Conservation (phyloP, 2,113 vertebrate species). For the Menidia beryllina region DNA sequence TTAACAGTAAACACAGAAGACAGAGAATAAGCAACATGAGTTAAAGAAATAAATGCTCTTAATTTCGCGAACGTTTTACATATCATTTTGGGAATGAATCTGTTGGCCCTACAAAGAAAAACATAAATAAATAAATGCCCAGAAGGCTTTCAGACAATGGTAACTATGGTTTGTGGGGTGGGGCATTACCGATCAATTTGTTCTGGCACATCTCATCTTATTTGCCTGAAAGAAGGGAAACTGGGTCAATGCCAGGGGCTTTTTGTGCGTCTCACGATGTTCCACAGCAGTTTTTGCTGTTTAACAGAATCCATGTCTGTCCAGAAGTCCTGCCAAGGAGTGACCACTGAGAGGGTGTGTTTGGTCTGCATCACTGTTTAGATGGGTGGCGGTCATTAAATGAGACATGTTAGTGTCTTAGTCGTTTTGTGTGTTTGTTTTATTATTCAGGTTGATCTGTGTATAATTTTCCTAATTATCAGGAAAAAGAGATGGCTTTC, state of each 20-base stretch:
- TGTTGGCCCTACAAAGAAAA: not conserved
- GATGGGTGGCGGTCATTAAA: not conserved
- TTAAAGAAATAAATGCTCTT: not conserved
- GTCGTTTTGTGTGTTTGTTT: too few species aligned
- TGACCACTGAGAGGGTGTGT: not conserved
- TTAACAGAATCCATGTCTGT: not conserved
- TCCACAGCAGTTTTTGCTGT: not conserved
- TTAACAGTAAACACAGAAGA: not conserved
- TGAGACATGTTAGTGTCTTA: too few species aligned
- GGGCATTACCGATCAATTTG: not conserved
- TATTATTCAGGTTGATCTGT: too few species aligned
- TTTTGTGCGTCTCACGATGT: not conserved
- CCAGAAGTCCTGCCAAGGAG: not conserved
- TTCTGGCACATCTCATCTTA: not conserved
- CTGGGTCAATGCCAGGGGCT: too few species aligned
- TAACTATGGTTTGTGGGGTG: not conserved
- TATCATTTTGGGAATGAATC: not conserved
- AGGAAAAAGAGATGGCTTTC: too few species aligned
- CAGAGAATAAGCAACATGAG: not conserved
- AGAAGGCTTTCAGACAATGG: not conserved
- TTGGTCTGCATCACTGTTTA: not conserved
- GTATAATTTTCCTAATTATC: too few species aligned
- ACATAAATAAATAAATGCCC: not conserved
- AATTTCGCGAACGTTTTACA: not conserved
- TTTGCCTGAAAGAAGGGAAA: too few species aligned